These are phyloP conservation scores for Scaptomyza polygonia DNA, from an alignment of 2,888 invertebrate species.

Conservation along the genomic window DNA sequence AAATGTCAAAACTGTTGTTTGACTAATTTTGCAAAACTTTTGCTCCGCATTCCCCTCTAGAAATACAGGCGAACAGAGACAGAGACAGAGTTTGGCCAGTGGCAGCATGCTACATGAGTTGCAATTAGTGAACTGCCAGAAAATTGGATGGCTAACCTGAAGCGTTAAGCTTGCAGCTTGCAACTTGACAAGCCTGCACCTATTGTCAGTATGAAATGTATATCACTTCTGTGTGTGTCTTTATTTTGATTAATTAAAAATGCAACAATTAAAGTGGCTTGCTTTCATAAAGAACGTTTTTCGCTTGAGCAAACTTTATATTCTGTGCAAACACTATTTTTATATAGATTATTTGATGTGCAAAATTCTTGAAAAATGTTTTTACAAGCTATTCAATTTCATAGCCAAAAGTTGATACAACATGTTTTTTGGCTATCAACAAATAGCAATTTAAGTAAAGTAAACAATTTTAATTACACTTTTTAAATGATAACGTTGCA, in stretches of 20 bases:
- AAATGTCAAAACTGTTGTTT: slow-evolving; percentile 49
- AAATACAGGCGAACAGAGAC: neutral
- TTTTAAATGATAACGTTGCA: neutral
- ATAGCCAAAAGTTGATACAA: too few relatives aligned
- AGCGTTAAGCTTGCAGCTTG: slow-evolving; percentile 22
- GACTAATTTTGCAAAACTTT: slow-evolving; percentile 41
- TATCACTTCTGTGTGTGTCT: neutral
- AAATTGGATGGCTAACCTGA: slow-evolving; percentile 19
- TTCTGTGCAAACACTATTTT: neutral
- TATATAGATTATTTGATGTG: neutral
- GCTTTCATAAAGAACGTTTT: neutral
- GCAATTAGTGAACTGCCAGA: slow-evolving; percentile 50
- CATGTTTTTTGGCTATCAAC: too few relatives aligned
- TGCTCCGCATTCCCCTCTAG: neutral
- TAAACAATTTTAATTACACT: too few relatives aligned
- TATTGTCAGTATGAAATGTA: slow-evolving; percentile 19
- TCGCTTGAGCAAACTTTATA: neutral
- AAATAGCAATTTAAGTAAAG: too few relatives aligned
- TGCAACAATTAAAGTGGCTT: slow-evolving; percentile 15
- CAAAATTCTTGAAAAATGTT: too few relatives aligned
- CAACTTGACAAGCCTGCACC: neutral
- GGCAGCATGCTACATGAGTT: slow-evolving; percentile 47
- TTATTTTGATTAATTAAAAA: slow-evolving; percentile 33
- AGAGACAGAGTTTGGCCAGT: neutral
- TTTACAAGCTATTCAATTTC: too few relatives aligned